Base-by-base conservation (phyloP, 2,113 vertebrate species). In the Tiliqua scincoides region DNA sequence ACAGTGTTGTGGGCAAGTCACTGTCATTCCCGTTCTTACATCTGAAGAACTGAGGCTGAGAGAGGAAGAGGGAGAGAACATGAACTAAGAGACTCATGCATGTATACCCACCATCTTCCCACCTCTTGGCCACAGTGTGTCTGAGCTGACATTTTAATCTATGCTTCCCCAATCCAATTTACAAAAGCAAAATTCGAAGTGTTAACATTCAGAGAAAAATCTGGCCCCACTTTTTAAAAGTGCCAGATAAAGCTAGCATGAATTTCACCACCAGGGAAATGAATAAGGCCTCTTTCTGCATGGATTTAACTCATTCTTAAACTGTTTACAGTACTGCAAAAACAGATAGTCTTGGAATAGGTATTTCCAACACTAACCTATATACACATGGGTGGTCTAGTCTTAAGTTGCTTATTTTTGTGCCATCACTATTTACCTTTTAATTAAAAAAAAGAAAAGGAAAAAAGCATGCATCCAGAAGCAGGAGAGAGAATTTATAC, bases 381-480 rank as follows among this genome's bases (percentile, higher is more conserved):
- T 78, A 76, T 82, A 87, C 90, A 72, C 8, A 88, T 91, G 93
- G 93, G 94, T 94, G 91, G 93, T 79, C 92, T 79, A 35, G 79
- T 77, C 7, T 48, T 1, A 87, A 90, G 79, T 83, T 91, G 88
- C 48, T 90, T 91, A 1, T 90, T 91, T 90, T 91, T 79, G 82
- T 94, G 90, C 85, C 91, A 91, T 89, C 57, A 74, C 65, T 91
- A 86, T 93, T 93, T 93, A 92, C 92, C 88, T 93, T 93, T 88
- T 87, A 92, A 90, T 92, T 91, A 90, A 88, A 93, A 87, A 71
- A 40, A 65, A 8, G 11, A 68, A 63, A 74, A 32, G 1, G 40
- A 12, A 57, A 76, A 87, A 88, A 88, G 87, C 82, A 90, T 85
- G 0, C 73, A 89, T 82, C 84, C 90, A 92, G 87, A 93, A 85